Percentiles rank a stretch among this genome's conserved stretches.
Evolutionary conservation across 2,888 invertebrate species (phyloP).

Genomic region (Gasteruption jaculator): DNA sequence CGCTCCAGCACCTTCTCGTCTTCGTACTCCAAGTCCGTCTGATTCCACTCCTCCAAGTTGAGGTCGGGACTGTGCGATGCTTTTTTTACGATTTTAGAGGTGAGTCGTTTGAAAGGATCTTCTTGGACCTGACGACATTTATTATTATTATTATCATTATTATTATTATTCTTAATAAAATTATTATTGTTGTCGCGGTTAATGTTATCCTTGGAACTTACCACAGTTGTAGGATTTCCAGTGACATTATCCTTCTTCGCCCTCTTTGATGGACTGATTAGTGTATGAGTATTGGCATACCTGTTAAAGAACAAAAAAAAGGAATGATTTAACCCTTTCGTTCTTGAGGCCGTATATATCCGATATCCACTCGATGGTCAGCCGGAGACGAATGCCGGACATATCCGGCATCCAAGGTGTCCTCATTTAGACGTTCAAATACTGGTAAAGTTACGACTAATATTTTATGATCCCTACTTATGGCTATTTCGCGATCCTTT

Average conservation of each 20-base stretch:
- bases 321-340: slow-evolving; percentile 17
- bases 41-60: slow-evolving; percentile 74
- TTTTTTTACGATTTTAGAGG: slow-evolving; percentile 61
- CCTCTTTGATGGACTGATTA: slow-evolving; percentile 73
- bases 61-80: slow-evolving; percentile 58
- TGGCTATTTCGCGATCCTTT: too few relatives aligned
- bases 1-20: slow-evolving; percentile 77
- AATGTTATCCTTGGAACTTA: slow-evolving; percentile 30
- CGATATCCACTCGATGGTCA: too few relatives aligned
- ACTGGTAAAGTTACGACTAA: too few relatives aligned
- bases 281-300: slow-evolving; percentile 66
- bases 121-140: slow-evolving; percentile 52
- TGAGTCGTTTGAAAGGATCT: slow-evolving; percentile 63
- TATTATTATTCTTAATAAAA: slow-evolving; percentile 7
- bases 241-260: slow-evolving; percentile 62
- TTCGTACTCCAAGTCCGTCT: slow-evolving; percentile 74
- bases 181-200: slow-evolving; percentile 3
- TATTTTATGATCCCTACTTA: too few relatives aligned
- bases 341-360: too few relatives aligned
- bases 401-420: too few relatives aligned
- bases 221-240: slow-evolving; percentile 42
- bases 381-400: too few relatives aligned
- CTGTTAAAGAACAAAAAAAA: slow-evolving; percentile 34
- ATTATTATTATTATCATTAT: slow-evolving; percentile 7
- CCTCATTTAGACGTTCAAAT: too few relatives aligned